Evolutionary conservation across 1,140 invertebrate species (phyloP).

Genomic region (Araneus ventricosus): DNA sequence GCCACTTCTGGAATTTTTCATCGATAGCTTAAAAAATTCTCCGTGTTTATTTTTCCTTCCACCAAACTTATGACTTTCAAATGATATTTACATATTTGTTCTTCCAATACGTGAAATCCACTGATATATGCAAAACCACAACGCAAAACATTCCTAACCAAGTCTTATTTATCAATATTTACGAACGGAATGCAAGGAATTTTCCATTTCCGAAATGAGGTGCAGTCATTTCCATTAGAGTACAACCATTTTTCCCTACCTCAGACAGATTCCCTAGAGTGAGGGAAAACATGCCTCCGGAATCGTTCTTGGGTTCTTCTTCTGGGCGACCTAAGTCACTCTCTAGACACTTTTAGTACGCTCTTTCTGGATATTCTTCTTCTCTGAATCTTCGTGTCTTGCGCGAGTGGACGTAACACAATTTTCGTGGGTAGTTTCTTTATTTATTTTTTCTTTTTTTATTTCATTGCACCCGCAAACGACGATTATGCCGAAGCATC

Average conservation of each 20-base stretch:
- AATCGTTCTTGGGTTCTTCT: background rate
- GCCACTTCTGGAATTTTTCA: too few species aligned
- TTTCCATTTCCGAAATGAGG: conserved; percentile 33
- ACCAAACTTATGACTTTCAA: background rate
- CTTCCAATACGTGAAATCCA: background rate
- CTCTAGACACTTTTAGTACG: background rate
- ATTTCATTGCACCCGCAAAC: conserved; percentile 10
- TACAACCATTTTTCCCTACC: conserved; percentile 5
- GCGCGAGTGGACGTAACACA: conserved; percentile 3
- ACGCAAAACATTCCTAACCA: background rate
- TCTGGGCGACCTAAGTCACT: background rate
- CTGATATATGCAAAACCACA: background rate
- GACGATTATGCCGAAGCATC: conserved; percentile 39
- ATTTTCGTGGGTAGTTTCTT: conserved; percentile 4
- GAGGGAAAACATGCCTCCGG: conserved; percentile 17
- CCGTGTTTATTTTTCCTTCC: too few species aligned
- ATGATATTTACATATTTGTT: background rate
- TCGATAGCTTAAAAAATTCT: too few species aligned
- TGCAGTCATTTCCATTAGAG: conserved; percentile 36
- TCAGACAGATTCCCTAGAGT: background rate
- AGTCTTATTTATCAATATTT: background rate
- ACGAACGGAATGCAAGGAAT: background rate
- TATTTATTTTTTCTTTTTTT: background rate
- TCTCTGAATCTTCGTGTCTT: background rate
- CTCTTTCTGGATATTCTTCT: background rate